Evolutionary conservation across 2,113 vertebrate genomes (phyloP).

Genomic region (Gulo gulo): DNA sequence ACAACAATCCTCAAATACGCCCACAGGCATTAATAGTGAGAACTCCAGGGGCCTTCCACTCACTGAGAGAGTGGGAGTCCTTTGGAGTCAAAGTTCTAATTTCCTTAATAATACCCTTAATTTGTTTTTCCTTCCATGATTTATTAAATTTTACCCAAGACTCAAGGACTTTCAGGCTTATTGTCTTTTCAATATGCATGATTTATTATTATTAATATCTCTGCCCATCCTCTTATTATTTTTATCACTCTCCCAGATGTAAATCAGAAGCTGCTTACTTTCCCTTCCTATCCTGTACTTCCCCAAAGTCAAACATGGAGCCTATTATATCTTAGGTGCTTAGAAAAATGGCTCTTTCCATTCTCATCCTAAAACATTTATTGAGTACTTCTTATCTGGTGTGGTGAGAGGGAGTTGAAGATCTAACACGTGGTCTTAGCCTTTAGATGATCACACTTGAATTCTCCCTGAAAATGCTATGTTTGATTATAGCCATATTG

Average conservation of each 20-base stretch:
- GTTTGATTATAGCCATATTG: neutral
- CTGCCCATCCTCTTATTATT: neutral
- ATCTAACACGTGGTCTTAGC: neutral
- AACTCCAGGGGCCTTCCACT: neutral
- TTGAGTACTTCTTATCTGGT: neutral
- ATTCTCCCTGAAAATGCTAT: neutral
- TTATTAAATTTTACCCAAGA: neutral
- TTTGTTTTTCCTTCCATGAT: neutral
- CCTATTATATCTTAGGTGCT: neutral
- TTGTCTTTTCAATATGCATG: neutral
- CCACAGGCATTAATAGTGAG: neutral
- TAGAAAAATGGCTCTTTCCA: neutral
- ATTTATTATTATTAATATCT: slow-evolving; percentile 18
- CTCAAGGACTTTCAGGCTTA: neutral
- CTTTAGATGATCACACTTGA: neutral
- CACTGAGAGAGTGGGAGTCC: neutral
- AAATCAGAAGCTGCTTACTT: neutral
- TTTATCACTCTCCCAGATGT: neutral
- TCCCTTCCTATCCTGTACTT: neutral
- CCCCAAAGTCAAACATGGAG: neutral
- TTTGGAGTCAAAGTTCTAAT: neutral
- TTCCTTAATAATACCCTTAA: neutral
- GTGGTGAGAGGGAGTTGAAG: neutral
- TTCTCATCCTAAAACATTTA: neutral
- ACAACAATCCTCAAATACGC: neutral